phyloP scores from a whole-genome alignment of 2,113 vertebrate species.

The Scomber colias region DNA sequence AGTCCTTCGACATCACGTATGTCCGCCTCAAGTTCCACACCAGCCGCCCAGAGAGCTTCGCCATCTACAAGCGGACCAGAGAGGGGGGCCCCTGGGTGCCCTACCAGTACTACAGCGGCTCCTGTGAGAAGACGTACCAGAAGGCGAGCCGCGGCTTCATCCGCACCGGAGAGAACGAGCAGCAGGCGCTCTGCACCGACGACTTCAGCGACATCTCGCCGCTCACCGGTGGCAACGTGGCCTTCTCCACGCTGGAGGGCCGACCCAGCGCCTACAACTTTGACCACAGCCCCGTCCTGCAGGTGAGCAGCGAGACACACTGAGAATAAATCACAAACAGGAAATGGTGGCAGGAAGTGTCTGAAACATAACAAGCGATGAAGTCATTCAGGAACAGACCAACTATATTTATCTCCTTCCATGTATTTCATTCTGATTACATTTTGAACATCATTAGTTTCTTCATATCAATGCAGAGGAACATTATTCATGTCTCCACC shows the following conservation, averaged over 20 bases:
- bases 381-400: too few relatives aligned
- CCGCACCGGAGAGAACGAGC: slow-evolving; percentile 93
- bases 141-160: slow-evolving; percentile 91
- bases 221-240: slow-evolving; percentile 95
- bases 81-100: slow-evolving; percentile 92
- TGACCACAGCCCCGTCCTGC: slow-evolving; percentile 94
- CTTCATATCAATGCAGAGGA: too few relatives aligned
- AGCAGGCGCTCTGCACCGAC: slow-evolving; percentile 95
- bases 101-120: slow-evolving; percentile 98
- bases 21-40: slow-evolving; percentile 98
- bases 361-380: too few relatives aligned
- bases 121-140: slow-evolving; percentile 94
- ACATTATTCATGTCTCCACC: too few relatives aligned
- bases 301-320: slow-evolving; percentile 82
- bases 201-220: slow-evolving; percentile 99
- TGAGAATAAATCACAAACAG: background rate
- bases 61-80: slow-evolving; percentile 92
- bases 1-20: slow-evolving; percentile 97
- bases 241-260: slow-evolving; percentile 96
- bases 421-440: too few relatives aligned
- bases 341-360: background rate
- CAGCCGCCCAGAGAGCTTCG: slow-evolving; percentile 97
- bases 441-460: too few relatives aligned
- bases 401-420: too few relatives aligned
- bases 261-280: slow-evolving; percentile 97